Percentiles rank a stretch among this genome's conserved stretches.
Evolutionary conservation across 1,140 invertebrate species (phyloP).

Genomic region (Schlechtendalia chinensis): DNA sequence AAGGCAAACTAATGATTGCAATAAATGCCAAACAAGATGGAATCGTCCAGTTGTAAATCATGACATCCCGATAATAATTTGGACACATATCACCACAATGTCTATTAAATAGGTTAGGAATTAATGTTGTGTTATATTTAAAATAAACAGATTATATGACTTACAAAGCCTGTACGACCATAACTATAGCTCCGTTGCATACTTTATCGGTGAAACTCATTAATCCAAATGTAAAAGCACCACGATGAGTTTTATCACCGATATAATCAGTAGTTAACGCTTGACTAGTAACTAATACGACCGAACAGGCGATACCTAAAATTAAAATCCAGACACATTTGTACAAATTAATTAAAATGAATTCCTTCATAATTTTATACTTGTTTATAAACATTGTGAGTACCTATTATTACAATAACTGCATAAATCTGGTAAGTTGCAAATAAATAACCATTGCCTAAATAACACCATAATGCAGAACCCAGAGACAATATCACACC

Average conservation of each 20-base stretch:
- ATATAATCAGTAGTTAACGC: conserved; percentile 88
- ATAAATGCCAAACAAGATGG: conserved; percentile 34
- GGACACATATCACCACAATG: conserved; percentile 9
- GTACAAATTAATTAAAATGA: not conserved
- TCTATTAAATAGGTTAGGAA: not conserved
- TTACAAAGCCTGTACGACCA: conserved; percentile 73
- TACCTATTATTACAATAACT: conserved; percentile 38
- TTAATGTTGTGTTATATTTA: not conserved
- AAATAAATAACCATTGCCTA: conserved; percentile 13
- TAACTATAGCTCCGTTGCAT: conserved; percentile 80
- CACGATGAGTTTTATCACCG: conserved; percentile 77
- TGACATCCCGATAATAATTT: conserved; percentile 22
- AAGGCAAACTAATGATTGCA: conserved; percentile 26
- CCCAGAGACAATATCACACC: conserved; percentile 12
- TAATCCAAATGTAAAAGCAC: conserved; percentile 93
- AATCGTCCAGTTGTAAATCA: conserved; percentile 39
- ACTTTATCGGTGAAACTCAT: conserved; percentile 96
- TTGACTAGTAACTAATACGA: conserved; percentile 85
- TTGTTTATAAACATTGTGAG: not conserved
- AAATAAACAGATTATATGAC: conserved; percentile 48
- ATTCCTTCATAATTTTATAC: not conserved
- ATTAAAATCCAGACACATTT: not conserved
- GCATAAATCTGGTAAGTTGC: conserved; percentile 11
- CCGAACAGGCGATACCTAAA: conserved; percentile 74
- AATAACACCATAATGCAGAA: conserved; percentile 29